Percentiles rank a stretch among this genome's conserved stretches.
These are phyloP conservation scores for Mycetomoellerius zeteki DNA, from an alignment of 1,140 invertebrate genomes.

Conservation along the genomic window DNA sequence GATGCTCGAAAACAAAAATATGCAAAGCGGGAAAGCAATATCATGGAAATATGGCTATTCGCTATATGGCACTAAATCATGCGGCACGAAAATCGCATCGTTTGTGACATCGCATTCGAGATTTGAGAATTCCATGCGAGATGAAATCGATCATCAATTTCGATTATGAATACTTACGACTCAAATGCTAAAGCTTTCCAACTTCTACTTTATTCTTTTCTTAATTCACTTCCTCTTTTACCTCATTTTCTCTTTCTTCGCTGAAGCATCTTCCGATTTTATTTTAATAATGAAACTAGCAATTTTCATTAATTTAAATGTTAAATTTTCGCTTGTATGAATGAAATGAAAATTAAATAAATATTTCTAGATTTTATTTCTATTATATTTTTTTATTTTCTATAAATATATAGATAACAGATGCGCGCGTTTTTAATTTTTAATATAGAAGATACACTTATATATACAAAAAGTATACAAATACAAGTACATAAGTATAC, in stretches of 20 bases:
- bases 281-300: slow-evolving; percentile 15
- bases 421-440: no score
- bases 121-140: slow-evolving; percentile 10
- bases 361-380: slow-evolving; percentile 7
- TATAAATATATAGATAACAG: no score
- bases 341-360: background rate
- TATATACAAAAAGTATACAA: no score
- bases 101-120: background rate
- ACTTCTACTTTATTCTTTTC: background rate
- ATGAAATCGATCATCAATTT: slow-evolving; percentile 23
- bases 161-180: slow-evolving; percentile 6
- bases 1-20: slow-evolving; percentile 43
- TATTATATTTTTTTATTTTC: slow-evolving; percentile 2
- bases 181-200: background rate
- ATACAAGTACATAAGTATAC: no score
- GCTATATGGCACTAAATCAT: slow-evolving; percentile 5
- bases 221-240: slow-evolving; percentile 1
- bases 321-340: background rate
- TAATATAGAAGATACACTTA: no score
- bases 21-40: slow-evolving; percentile 17
- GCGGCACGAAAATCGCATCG: slow-evolving; percentile 21
- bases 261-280: background rate
- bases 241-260: background rate
- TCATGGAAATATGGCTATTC: slow-evolving; percentile 43
- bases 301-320: slow-evolving; percentile 22